Percentiles rank a stretch among this genome's conserved stretches.
Evolutionary conservation across 1,140 invertebrate genomes (phyloP).

Genomic region (Octopus sinensis): DNA sequence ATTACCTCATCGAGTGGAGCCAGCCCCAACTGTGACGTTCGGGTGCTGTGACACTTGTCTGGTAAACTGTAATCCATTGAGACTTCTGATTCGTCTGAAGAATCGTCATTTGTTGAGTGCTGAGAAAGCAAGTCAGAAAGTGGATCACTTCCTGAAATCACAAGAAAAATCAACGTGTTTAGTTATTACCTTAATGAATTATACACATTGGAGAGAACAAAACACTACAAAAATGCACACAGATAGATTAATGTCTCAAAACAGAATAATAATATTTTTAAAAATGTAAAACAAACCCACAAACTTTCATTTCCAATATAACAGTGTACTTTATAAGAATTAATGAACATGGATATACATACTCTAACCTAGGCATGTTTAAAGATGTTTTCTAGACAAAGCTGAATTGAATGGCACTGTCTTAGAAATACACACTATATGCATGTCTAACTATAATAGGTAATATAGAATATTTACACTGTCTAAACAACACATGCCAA

Average conservation of each 20-base stretch:
- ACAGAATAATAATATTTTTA: no score
- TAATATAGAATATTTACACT: no score
- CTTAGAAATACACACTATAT: no score
- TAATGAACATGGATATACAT: no score
- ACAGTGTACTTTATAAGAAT: no score
- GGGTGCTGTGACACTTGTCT: slow-evolving; percentile 39
- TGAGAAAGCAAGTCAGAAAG: slow-evolving; percentile 24
- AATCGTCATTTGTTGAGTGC: slow-evolving; percentile 27
- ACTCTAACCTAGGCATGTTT: no score
- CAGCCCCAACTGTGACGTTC: slow-evolving; percentile 39
- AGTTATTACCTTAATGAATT: background rate
- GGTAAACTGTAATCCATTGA: slow-evolving; percentile 42
- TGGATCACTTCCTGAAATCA: slow-evolving; percentile 16
- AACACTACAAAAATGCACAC: background rate
- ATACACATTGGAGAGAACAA: background rate
- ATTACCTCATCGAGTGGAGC: slow-evolving; percentile 45
- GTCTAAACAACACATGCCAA: no score
- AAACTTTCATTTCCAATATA: no score
- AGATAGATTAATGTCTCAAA: background rate
- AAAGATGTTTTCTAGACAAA: no score
- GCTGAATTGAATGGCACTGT: no score
- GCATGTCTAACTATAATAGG: no score
- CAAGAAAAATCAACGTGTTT: background rate
- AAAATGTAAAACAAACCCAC: no score
- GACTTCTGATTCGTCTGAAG: slow-evolving; percentile 46